Evolutionary conservation across 2,113 vertebrate genomes (phyloP).

Genomic region (Pachycephala philippinensis): DNA sequence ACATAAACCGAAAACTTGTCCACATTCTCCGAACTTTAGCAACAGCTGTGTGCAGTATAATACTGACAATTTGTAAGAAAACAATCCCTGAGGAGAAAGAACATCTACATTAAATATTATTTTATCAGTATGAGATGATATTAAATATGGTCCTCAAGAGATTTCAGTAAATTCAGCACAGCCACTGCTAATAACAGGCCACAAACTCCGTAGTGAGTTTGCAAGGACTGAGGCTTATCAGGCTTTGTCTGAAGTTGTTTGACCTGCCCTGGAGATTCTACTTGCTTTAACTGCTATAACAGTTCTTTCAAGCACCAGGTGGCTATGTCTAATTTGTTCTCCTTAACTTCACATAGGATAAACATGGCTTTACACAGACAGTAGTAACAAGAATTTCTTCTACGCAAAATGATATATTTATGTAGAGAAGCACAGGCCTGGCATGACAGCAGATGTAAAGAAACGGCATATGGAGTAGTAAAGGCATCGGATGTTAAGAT

Average conservation of each 20-base stretch:
- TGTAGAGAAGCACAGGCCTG: neutral
- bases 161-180: neutral
- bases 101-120: neutral
- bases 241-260: neutral
- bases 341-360: neutral
- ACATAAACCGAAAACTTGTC: neutral
- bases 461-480: neutral
- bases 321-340: neutral
- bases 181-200: neutral
- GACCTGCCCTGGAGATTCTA: neutral
- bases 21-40: neutral
- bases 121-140: neutral
- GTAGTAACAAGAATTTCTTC: neutral
- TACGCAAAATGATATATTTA: neutral
- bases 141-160: neutral
- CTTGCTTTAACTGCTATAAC: neutral
- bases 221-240: neutral
- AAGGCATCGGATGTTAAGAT: neutral
- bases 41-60: neutral
- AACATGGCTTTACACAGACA: neutral
- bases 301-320: neutral
- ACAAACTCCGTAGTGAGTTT: neutral
- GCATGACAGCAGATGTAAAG: neutral
- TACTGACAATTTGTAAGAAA: neutral
- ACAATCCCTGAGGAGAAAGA: neutral